Evolutionary conservation across 1,140 invertebrate genomes (phyloP).

Genomic region (Zophobas atratus): DNA sequence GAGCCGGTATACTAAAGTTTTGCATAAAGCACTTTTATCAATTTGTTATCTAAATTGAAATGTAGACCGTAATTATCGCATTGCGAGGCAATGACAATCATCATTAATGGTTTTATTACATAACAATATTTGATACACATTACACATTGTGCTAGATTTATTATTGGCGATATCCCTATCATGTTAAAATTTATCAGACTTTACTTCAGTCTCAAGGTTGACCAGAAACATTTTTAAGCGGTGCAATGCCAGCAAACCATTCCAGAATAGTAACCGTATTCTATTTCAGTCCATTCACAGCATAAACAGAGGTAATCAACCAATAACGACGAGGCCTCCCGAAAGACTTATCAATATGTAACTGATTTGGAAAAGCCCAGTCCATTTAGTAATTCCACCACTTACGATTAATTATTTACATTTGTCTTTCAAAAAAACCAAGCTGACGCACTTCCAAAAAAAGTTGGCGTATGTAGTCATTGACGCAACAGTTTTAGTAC

Average conservation of each 20-base stretch:
- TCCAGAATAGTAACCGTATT: background rate
- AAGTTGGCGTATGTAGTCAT: background rate
- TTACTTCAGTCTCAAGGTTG: background rate
- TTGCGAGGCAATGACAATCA: too few relatives aligned
- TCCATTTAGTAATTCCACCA: slow-evolving; percentile 1
- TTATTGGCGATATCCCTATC: too few relatives aligned
- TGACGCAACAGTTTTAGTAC: slow-evolving; percentile 24
- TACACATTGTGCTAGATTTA: too few relatives aligned
- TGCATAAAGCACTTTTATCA: too few relatives aligned
- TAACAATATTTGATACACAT: too few relatives aligned
- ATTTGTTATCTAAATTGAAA: too few relatives aligned
- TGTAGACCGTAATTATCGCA: too few relatives aligned
- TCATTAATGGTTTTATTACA: too few relatives aligned
- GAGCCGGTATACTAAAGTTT: too few relatives aligned
- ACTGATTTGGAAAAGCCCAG: background rate
- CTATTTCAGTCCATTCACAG: slow-evolving; percentile 18
- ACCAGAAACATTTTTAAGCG: slow-evolving; percentile 3
- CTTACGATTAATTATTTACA: background rate
- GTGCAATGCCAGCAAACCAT: background rate
- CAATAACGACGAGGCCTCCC: background rate
- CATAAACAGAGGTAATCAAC: slow-evolving; percentile 5
- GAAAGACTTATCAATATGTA: background rate
- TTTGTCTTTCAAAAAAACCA: background rate
- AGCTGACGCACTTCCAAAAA: too few relatives aligned
- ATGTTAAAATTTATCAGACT: background rate